phyloP scores from a whole-genome alignment of 2,888 invertebrate species.

The Drepana falcataria region DNA sequence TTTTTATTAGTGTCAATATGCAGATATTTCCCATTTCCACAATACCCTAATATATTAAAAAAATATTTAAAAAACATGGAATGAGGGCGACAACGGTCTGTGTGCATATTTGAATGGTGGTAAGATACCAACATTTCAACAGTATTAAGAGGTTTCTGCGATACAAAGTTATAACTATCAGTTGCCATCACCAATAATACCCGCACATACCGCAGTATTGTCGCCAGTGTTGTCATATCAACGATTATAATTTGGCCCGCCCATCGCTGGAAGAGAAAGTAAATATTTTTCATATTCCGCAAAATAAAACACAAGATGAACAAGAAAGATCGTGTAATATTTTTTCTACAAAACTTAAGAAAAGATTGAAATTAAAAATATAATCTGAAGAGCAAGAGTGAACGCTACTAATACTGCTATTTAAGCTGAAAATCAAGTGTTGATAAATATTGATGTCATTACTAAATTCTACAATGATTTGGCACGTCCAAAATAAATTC shows the following conservation, averaged over 20 bases:
- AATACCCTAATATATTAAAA: no score
- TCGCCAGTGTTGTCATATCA: conserved; percentile 3
- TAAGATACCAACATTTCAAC: not conserved
- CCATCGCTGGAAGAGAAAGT: conserved; percentile 36
- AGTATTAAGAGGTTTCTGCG: no score
- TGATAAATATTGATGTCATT: not conserved
- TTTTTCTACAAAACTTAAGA: conserved; percentile 12
- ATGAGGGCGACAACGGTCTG: not conserved
- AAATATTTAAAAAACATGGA: no score
- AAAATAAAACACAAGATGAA: conserved; percentile 34
- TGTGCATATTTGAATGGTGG: not conserved
- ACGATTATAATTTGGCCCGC: conserved; percentile 43
- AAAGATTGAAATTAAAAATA: conserved; percentile 27
- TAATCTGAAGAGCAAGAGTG: conserved; percentile 18
- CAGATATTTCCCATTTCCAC: no score
- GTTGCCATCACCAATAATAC: conserved; percentile 28
- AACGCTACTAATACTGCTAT: conserved; percentile 39
- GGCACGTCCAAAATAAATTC: no score
- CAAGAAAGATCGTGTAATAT: conserved; percentile 11
- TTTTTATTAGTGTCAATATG: no score
- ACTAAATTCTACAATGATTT: not conserved
- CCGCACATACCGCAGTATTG: conserved; percentile 27
- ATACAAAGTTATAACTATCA: not conserved
- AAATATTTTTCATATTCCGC: conserved; percentile 1
- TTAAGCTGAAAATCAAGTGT: conserved; percentile 11